Percentiles rank a stretch among this genome's conserved stretches.
phyloP scores from a whole-genome alignment of 2,113 vertebrate species.

The Climacteris rufus region DNA sequence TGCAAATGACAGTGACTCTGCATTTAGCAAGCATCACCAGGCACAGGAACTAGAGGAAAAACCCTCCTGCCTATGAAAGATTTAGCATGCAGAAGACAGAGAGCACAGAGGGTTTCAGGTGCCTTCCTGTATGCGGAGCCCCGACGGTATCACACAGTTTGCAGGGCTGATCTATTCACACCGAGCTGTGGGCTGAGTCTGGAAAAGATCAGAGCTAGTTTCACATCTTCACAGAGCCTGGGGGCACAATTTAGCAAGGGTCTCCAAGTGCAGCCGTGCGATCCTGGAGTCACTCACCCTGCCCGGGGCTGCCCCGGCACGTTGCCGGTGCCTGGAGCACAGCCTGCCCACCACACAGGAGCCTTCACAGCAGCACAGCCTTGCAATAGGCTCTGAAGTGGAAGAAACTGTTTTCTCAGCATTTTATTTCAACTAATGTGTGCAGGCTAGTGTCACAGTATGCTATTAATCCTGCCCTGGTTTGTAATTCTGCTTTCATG shows the following conservation, averaged over 20 bases:
- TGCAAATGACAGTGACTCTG: not conserved
- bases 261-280: fast-evolving
- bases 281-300: not conserved
- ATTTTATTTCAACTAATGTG: constrained; percentile 37
- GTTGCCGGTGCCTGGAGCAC: fast-evolving
- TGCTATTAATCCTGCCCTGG: constrained; percentile 2
- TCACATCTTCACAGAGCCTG: not conserved
- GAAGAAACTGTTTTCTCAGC: constrained; percentile 40
- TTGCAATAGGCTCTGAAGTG: not conserved
- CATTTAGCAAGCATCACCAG: not conserved
- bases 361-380: not conserved
- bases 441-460: not conserved
- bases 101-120: not conserved
- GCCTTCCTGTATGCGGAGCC: fast-evolving
- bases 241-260: not conserved
- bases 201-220: not conserved
- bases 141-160: not conserved
- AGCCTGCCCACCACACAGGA: not conserved
- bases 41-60: not conserved
- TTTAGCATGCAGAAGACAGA: not conserved
- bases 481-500: constrained; percentile 40
- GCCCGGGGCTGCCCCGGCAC: fast-evolving
- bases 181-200: not conserved
- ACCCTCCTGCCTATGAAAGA: not conserved
- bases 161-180: not conserved